phyloP scores from a whole-genome alignment of 2,797 vertebrate species.

The Crossoptilon crossoptilon region DNA sequence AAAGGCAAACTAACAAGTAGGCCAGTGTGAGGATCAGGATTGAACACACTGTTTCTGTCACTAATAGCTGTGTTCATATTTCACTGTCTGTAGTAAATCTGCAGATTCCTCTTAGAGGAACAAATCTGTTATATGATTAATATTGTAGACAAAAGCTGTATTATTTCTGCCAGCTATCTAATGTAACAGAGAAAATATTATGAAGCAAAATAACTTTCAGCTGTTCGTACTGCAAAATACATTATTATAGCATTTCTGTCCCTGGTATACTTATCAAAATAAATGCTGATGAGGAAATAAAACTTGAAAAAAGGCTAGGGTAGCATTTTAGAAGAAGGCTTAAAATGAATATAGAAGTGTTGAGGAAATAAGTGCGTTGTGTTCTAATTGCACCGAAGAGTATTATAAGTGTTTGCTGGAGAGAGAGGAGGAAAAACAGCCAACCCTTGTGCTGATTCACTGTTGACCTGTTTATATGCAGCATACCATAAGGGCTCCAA shows the following conservation, averaged over 20 bases:
- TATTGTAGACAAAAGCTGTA: not conserved
- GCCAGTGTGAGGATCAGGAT: not conserved
- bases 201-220: not conserved
- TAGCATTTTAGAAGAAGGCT: not conserved
- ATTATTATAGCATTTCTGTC: not conserved
- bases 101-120: not conserved
- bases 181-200: not conserved
- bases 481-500: constrained; percentile 93
- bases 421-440: not conserved
- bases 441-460: not conserved
- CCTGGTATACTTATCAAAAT: not conserved
- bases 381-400: not conserved
- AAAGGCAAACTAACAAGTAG: not conserved
- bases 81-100: constrained; percentile 18
- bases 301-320: not conserved
- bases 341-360: not conserved
- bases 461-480: constrained; percentile 69
- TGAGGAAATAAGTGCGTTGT: not conserved
- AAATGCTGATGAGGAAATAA: not conserved
- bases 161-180: not conserved
- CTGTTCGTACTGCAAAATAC: not conserved
- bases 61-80: not conserved
- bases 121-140: not conserved
- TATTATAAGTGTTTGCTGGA: not conserved
- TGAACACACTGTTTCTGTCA: not conserved